Conservation (phyloP, 2,888 invertebrate genomes). For the Gerris lacustris region DNA sequence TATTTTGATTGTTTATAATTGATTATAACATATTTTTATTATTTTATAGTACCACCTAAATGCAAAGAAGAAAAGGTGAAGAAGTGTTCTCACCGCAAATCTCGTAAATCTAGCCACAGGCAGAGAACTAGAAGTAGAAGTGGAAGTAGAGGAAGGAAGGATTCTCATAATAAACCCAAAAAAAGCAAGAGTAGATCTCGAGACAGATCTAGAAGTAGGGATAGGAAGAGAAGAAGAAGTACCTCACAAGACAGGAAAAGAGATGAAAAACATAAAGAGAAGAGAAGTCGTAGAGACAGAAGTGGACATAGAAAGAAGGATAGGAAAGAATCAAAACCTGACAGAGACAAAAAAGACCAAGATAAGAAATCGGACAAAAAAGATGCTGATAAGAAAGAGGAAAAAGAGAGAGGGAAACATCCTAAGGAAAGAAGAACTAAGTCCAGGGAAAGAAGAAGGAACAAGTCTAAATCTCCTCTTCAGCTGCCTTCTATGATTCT, state of each 20-base stretch:
- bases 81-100: neutral
- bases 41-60: neutral
- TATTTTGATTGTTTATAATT: no score
- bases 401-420: conserved; percentile 17
- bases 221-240: neutral
- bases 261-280: conserved; percentile 6
- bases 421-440: conserved; percentile 15
- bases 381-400: neutral
- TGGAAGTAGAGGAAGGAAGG: neutral
- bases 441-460: conserved; percentile 1
- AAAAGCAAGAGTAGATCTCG: neutral
- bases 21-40: no score
- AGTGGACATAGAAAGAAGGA: neutral
- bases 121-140: neutral
- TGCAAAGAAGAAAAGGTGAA: neutral
- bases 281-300: neutral
- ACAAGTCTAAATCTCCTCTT: conserved; percentile 15
- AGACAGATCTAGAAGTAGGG: neutral
- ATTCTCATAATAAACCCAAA: neutral
- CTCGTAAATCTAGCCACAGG: neutral
- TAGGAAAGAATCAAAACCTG: neutral
- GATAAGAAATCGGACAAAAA: neutral
- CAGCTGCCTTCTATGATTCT: neutral
- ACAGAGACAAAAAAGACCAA: neutral
- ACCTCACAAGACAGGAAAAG: neutral